phyloP scores from a whole-genome alignment of 1,140 invertebrate genomes.

The Trachymyrmex septentrionalis region DNA sequence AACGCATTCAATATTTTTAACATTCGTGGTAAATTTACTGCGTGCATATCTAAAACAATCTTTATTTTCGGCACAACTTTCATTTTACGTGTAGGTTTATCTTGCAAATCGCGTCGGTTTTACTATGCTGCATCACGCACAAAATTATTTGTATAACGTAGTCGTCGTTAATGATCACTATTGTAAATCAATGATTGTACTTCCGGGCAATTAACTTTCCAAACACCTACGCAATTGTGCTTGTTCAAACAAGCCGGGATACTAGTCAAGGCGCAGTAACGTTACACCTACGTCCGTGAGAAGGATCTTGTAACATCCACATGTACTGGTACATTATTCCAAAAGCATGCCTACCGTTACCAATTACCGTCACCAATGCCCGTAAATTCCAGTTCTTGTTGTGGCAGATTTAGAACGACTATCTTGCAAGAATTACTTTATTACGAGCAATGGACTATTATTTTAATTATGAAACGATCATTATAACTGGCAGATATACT shows the following conservation, averaged over 20 bases:
- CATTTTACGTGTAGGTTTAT: conserved; percentile 6
- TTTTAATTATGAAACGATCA: conserved; percentile 62
- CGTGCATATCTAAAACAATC: conserved; percentile 17
- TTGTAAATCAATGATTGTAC: conserved; percentile 1
- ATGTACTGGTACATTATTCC: conserved; percentile 67
- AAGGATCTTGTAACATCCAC: conserved; percentile 65
- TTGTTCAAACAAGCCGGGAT: background rate
- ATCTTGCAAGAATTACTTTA: conserved; percentile 56
- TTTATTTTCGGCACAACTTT: conserved; percentile 26
- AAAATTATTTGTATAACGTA: conserved; percentile 21
- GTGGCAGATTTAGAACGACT: conserved; percentile 67
- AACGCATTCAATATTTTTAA: conserved; percentile 27
- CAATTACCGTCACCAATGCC: background rate
- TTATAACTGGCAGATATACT: conserved; percentile 58
- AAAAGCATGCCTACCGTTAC: conserved; percentile 69
- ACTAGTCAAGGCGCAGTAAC: conserved; percentile 27
- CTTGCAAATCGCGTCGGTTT: background rate
- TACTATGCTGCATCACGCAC: background rate
- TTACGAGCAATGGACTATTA: conserved; percentile 40
- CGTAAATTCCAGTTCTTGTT: conserved; percentile 67
- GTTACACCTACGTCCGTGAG: conserved; percentile 56
- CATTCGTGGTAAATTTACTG: conserved; percentile 22
- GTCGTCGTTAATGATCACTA: background rate
- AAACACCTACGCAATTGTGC: background rate
- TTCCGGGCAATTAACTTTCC: background rate